These are phyloP conservation scores for Varanus komodoensis DNA, from an alignment of 2,113 vertebrate species.

Conservation along the genomic window DNA sequence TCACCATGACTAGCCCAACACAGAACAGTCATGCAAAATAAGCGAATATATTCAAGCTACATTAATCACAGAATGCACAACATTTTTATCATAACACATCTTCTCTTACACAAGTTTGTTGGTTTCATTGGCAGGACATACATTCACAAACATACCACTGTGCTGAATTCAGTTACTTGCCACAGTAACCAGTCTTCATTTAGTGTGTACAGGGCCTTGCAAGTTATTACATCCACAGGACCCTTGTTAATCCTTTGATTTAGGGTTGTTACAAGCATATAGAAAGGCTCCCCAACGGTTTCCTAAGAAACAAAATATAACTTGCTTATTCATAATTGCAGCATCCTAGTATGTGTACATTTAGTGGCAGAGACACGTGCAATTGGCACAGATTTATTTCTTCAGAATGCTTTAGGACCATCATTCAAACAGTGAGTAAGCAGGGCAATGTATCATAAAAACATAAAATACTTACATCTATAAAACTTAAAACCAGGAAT, in stretches of 20 bases:
- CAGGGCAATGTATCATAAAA: no score
- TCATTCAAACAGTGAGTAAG: no score
- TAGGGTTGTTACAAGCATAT: conserved; percentile 89
- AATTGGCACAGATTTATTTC: no score
- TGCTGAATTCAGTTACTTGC: conserved; percentile 91
- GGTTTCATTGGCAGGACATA: background rate
- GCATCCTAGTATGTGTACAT: background rate
- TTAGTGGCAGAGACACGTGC: background rate
- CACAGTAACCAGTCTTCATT: conserved; percentile 97
- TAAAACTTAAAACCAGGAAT: no score
- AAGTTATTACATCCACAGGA: conserved; percentile 92
- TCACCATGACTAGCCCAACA: background rate
- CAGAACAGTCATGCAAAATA: background rate
- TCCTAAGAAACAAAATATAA: conserved; percentile 80
- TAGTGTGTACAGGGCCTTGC: conserved; percentile 93
- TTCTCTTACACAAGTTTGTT: background rate
- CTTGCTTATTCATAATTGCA: background rate
- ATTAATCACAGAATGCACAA: background rate
- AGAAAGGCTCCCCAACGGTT: conserved; percentile 91
- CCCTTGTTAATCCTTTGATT: conserved; percentile 93
- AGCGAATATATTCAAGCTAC: background rate
- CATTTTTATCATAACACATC: background rate
- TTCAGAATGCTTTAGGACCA: no score
- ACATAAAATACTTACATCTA: no score
- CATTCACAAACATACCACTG: conserved; percentile 80